Evolutionary conservation across 2,888 invertebrate genomes (phyloP), one percentile per base, ranked within the genome.

Genomic region (Lottia scabra): DNA sequence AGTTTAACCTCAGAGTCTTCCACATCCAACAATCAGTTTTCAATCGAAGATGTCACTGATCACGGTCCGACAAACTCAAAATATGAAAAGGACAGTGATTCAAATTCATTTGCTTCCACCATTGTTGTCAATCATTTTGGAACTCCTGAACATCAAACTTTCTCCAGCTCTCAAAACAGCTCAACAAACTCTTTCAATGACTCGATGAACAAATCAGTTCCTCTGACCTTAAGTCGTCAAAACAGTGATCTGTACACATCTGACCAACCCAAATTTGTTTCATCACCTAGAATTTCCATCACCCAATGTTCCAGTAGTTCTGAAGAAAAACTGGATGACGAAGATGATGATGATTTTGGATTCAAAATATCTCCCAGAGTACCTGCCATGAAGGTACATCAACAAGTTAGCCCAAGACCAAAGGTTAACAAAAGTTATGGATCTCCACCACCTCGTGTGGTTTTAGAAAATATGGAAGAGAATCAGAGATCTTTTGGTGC

Each of bases 371-470:
- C 43, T 62, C 46, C 38, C 27, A 65, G 19, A 56, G 67, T 63
- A 67, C 30, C 65, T n/a, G 30, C 6, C 19, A 26, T 23, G 27
- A 27, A 30, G 65, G 15, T 30, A 65, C 65, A 27, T 65, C 23
- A 65, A 23, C 23, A 19, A 23, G 67, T 13, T 19, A 44, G 19
- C 8, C 12, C n/a, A n/a, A n/a, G 44, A n/a, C 16, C 16, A 67
- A 48, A 26, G 23, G 15, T 46, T 4, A 38, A 38, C 38, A 38
- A 38, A 38, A 38, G 8, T 38, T 38, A 38, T 38, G 82, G 81
- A 16, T 85, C 85, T 0, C 84, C 85, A n/a, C 85, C 84, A 65
- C 83, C 85, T 5, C 76, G 80, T 30, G 81, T 84, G 56, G 73
- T 84, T 19, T 76, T 85, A 26, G 80, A 82, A 44, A 77, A 76